A percentile compares a stretch with the other conserved stretches of the same genome.
Conservation (phyloP, 2,113 vertebrate genomes). For the Nyctibius bracteatus region DNA sequence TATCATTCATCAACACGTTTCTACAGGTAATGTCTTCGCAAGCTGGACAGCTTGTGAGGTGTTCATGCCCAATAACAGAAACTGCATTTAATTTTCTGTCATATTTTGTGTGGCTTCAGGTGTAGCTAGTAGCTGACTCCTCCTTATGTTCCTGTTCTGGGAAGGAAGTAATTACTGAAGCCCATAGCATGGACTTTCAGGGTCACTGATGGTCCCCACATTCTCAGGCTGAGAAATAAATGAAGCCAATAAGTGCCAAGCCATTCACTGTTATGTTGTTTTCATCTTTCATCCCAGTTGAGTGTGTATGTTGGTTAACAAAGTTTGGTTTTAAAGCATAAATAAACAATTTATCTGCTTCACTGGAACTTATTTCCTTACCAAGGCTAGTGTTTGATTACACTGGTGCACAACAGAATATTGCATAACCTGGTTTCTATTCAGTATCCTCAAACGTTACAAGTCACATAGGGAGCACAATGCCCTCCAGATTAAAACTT, state of each 20-base stretch:
- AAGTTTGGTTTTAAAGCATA: neutral
- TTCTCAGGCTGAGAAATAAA: neutral
- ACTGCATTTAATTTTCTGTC: neutral
- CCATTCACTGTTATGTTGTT: neutral
- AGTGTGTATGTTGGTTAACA: neutral
- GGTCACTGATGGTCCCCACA: neutral
- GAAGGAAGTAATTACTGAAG: neutral
- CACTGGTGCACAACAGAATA: neutral
- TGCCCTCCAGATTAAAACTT: neutral
- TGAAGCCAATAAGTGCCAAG: neutral
- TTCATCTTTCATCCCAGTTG: neutral
- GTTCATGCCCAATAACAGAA: neutral
- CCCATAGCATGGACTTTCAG: neutral
- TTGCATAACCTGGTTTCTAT: neutral
- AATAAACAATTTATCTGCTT: neutral
- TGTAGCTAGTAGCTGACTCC: neutral
- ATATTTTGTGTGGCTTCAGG: neutral
- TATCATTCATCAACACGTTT: neutral
- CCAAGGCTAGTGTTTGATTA: neutral
- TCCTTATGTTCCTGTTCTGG: neutral
- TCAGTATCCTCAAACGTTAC: neutral
- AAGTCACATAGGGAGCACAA: neutral
- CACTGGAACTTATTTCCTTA: neutral
- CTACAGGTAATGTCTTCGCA: neutral
- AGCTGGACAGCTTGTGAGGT: neutral